Conservation (phyloP, 1,140 invertebrate genomes). For the Meloidogyne exigua region DNA sequence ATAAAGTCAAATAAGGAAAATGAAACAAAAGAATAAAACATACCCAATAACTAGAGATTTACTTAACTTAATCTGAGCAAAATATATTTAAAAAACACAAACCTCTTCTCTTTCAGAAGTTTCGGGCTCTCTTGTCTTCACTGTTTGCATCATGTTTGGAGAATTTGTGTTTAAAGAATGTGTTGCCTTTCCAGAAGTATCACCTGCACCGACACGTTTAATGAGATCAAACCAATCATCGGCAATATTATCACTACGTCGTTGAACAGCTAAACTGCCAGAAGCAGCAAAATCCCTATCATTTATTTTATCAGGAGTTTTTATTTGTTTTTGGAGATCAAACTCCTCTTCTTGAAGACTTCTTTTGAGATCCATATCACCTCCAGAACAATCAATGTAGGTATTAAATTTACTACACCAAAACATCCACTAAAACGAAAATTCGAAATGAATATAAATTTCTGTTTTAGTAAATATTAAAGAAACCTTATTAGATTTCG, state of each 20-base stretch:
- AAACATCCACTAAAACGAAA: constrained; percentile 78
- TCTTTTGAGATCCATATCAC: constrained; percentile 43
- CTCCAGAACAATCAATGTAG: constrained; percentile 67
- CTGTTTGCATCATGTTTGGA: neutral
- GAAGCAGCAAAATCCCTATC: neutral
- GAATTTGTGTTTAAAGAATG: neutral
- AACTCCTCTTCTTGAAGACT: constrained; percentile 51
- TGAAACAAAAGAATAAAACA: no score
- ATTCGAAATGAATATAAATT: neutral
- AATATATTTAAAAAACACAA: neutral
- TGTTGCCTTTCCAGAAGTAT: neutral
- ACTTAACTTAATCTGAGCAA: neutral
- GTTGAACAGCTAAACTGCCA: neutral
- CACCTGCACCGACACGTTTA: neutral
- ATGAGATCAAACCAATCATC: neutral
- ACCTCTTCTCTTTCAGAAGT: neutral
- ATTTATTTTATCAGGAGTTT: neutral
- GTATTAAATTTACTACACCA: constrained; percentile 83
- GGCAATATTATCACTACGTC: neutral
- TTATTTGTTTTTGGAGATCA: neutral
- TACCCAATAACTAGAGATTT: no score
- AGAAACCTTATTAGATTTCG: constrained; percentile 11
- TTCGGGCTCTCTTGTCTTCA: neutral
- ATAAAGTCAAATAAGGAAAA: no score
- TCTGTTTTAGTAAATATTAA: neutral